Percentiles rank a stretch among this genome's conserved stretches.
phyloP scores from a whole-genome alignment of 1,140 invertebrate genomes.

The Pseudomyrmex pallidus region DNA sequence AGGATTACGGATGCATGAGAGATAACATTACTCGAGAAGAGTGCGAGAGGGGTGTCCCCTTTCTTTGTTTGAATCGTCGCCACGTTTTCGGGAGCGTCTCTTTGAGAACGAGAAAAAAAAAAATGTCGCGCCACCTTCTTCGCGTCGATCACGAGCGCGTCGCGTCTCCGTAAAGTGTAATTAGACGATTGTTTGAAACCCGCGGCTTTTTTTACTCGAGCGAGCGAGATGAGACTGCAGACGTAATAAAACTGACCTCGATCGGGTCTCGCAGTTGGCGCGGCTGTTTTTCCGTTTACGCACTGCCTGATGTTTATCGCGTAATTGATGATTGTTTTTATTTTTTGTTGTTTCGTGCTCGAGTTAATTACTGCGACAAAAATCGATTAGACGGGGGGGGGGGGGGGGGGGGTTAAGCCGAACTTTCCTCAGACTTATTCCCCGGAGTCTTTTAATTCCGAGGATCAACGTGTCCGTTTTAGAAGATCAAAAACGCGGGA shows the following conservation, averaged over 20 bases:
- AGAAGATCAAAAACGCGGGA: constrained; percentile 53
- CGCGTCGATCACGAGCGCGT: neutral
- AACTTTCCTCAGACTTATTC: constrained; percentile 58
- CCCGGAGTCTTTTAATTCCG: constrained; percentile 65
- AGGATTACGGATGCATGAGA: constrained; percentile 81
- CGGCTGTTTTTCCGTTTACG: neutral
- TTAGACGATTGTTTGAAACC: neutral
- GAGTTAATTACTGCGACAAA: constrained; percentile 59
- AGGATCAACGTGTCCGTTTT: constrained; percentile 66
- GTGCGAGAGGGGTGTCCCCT: constrained; percentile 69
- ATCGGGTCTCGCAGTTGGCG: neutral
- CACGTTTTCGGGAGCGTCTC: constrained; percentile 8
- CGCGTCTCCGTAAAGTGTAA: constrained; percentile 22
- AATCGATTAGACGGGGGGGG: constrained; percentile 64
- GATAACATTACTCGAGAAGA: constrained; percentile 81
- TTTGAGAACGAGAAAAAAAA: neutral
- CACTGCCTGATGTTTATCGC: neutral
- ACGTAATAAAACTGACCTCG: constrained; percentile 15
- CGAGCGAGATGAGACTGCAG: neutral
- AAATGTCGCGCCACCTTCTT: constrained; percentile 21
- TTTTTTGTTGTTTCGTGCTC: neutral
- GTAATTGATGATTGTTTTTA: neutral
- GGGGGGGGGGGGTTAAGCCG: no score
- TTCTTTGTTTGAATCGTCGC: constrained; percentile 60
- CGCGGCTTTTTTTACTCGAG: constrained; percentile 15